Base-by-base conservation (phyloP, 2,888 invertebrate species). In the Reticulitermes lucifugus region DNA sequence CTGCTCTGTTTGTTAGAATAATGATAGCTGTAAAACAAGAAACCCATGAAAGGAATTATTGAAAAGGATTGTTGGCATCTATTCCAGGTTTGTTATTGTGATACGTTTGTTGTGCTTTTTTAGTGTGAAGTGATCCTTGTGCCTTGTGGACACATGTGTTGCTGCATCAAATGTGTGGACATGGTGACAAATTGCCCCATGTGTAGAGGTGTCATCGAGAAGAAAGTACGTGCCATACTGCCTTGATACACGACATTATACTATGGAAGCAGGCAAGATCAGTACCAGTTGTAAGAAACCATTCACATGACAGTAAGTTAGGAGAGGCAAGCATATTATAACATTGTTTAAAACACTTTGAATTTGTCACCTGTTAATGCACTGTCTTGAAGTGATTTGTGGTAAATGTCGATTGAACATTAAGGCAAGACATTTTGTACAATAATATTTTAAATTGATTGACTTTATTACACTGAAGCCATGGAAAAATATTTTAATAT, bases 111-210 rank as follows among this genome's bases (percentile, higher is more conserved):
- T 35, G 41, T 83, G 43, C 4, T 77, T 55, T 81, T 93, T 84
- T 92, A 95, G 95, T 94, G 95, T 88, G 94, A 95, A 90, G 93
- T 96, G 83, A 95, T 97, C 89, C 97, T 96, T 92, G 93, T 97
- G 88, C 96, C 96, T 84, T 97, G 97, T 90, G 97, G 97, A 85
- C 97, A 98, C 90, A 94, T 97, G 89, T 97, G 97, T 89, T 95
- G 95, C 89, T 98, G 97, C 90, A 90, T 92, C 83, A 90, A 90
- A 83, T 98, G 97, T 91, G 94, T 95, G 81, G 90, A 89, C 22
- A 91, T 93, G 43, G 91, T 96, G 85, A 89, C 90, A 2, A 91
- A 91, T 86, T 98, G 97, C 90, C 97, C 97, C 10, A 93, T 98
- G 93, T 97, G 97, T 90, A 93, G 97, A 89, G 92, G 92, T 86